These are phyloP conservation scores for Pseudois nayaur DNA, from an alignment of 2,113 vertebrate species.

Conservation along the genomic window DNA sequence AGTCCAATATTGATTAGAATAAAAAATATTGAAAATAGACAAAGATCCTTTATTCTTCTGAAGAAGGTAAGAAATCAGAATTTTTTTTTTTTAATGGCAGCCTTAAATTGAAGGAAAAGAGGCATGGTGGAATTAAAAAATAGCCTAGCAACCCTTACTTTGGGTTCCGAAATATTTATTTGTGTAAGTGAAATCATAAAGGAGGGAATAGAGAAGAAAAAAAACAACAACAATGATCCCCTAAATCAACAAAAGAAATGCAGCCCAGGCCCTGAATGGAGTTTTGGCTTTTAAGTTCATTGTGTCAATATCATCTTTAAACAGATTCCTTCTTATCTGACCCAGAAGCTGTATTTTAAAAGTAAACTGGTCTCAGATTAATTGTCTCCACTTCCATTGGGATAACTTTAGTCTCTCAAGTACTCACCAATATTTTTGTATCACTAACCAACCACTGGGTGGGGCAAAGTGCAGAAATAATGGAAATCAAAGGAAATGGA, in stretches of 20 bases:
- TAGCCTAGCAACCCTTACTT: neutral
- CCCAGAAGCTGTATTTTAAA: neutral
- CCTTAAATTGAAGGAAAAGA: neutral
- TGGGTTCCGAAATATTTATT: constrained; percentile 35
- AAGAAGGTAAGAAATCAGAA: neutral
- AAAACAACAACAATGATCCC: neutral
- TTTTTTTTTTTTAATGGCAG: neutral
- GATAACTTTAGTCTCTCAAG: neutral
- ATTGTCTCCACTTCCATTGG: neutral
- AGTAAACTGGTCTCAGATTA: neutral
- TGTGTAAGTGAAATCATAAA: constrained; percentile 18
- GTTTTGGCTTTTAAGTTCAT: neutral
- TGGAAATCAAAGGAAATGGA: neutral
- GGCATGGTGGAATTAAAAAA: neutral
- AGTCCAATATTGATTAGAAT: constrained; percentile 40
- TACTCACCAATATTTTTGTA: neutral
- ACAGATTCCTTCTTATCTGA: neutral
- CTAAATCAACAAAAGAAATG: neutral
- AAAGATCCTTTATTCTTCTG: constrained; percentile 16
- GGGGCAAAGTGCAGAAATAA: neutral
- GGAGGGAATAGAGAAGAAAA: neutral
- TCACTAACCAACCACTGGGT: neutral
- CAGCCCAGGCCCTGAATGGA: neutral
- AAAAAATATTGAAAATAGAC: neutral
- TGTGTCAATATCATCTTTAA: neutral